Evolutionary conservation across 2,888 invertebrate genomes (phyloP).

Genomic region (Agrenia bidenticulata): DNA sequence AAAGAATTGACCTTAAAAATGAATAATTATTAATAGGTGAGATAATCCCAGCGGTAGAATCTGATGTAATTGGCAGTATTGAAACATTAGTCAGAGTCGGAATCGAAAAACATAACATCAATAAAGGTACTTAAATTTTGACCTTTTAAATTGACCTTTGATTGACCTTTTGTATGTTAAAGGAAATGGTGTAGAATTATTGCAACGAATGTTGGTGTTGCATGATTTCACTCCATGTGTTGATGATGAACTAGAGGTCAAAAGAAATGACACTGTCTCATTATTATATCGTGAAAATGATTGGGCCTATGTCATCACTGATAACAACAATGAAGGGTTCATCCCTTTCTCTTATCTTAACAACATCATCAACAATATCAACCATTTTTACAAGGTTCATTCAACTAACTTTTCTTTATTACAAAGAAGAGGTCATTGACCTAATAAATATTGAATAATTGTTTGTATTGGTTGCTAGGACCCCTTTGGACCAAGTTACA

Average conservation of each 20-base stretch:
- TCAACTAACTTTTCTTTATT: not conserved
- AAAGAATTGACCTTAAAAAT: not conserved
- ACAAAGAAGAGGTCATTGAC: no score
- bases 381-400: constrained; percentile 63
- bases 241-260: constrained; percentile 67
- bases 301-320: constrained; percentile 91
- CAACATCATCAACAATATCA: constrained; percentile 56
- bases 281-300: constrained; percentile 90
- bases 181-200: not conserved
- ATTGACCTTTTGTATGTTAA: not conserved
- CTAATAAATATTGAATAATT: not conserved
- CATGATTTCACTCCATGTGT: constrained; percentile 95
- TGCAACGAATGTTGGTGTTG: constrained; percentile 70
- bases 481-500: constrained; percentile 60
- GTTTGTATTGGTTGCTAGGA: not conserved
- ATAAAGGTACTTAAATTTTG: no score
- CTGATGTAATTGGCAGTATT: constrained; percentile 67
- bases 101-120: constrained; percentile 90
- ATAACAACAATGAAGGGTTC: constrained; percentile 70
- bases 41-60: not conserved
- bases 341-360: constrained; percentile 82
- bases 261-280: constrained; percentile 71
- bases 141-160: no score
- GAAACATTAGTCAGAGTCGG: constrained; percentile 86
- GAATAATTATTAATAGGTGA: not conserved